phyloP scores from a whole-genome alignment of 2,888 invertebrate species.

The Penaeus monodon region DNA sequence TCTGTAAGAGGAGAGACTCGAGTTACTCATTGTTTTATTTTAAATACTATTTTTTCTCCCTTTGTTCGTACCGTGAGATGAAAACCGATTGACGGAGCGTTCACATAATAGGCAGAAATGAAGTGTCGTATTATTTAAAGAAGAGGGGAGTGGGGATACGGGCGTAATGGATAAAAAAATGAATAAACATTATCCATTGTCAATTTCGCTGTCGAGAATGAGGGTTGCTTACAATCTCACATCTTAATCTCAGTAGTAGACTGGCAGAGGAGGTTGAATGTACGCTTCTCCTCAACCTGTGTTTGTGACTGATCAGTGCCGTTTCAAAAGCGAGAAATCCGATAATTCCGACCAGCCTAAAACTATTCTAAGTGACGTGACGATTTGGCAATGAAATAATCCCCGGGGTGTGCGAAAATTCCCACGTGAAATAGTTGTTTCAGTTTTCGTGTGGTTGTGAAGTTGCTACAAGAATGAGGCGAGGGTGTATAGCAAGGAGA shows the following conservation, averaged over 20 bases:
- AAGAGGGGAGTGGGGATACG: background rate
- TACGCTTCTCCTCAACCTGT: background rate
- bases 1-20: background rate
- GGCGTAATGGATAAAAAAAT: background rate
- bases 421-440: too few relatives aligned
- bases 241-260: constrained; percentile 25
- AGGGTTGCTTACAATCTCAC: constrained; percentile 26
- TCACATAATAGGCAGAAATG: too few relatives aligned
- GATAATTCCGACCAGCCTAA: too few relatives aligned
- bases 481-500: constrained; percentile 5
- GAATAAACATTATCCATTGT: constrained; percentile 2
- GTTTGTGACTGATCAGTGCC: constrained; percentile 10
- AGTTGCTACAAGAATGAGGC: background rate
- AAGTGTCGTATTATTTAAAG: background rate
- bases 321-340: background rate
- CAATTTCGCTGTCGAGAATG: constrained; percentile 3
- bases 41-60: background rate
- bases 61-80: background rate
- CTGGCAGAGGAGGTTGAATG: background rate
- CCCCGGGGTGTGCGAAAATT: too few relatives aligned
- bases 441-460: background rate
- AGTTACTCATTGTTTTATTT: constrained; percentile 23
- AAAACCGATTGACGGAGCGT: too few relatives aligned
- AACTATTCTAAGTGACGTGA: too few relatives aligned
- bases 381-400: too few relatives aligned